These are phyloP conservation scores for Brachionus rotundiformis DNA, from an alignment of 1,140 invertebrate genomes.

Conservation along the genomic window DNA sequence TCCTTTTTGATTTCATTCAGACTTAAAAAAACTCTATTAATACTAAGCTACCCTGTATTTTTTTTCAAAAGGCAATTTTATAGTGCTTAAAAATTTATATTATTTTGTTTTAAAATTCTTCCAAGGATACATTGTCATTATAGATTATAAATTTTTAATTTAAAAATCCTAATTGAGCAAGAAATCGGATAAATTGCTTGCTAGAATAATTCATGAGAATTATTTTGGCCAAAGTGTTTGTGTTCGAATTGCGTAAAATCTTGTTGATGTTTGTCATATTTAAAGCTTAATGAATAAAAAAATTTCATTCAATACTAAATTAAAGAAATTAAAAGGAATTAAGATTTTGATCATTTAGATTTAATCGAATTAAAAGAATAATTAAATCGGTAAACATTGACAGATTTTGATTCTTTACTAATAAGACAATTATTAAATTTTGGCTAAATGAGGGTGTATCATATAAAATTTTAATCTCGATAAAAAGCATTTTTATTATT, in stretches of 20 bases:
- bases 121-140: neutral
- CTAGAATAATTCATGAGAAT: constrained; percentile 8
- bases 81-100: too few species aligned
- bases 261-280: neutral
- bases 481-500: neutral
- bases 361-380: neutral
- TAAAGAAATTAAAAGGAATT: neutral
- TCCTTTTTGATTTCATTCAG: neutral
- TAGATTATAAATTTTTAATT: constrained; percentile 1
- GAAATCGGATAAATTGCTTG: neutral
- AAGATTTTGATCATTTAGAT: neutral
- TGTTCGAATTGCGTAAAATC: constrained; percentile 14
- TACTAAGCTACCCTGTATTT: too few species aligned
- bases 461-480: neutral
- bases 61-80: too few species aligned
- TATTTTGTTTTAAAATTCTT: neutral
- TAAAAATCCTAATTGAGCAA: neutral
- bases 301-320: neutral
- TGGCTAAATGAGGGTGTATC: neutral
- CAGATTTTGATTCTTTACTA: neutral
- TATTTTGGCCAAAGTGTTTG: neutral
- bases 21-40: neutral
- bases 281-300: neutral
- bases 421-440: neutral
- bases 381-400: neutral